Evolutionary conservation across 2,797 vertebrate genomes (phyloP), one percentile per base, ranked within the genome.

Genomic region (Apodemus agrarius): DNA sequence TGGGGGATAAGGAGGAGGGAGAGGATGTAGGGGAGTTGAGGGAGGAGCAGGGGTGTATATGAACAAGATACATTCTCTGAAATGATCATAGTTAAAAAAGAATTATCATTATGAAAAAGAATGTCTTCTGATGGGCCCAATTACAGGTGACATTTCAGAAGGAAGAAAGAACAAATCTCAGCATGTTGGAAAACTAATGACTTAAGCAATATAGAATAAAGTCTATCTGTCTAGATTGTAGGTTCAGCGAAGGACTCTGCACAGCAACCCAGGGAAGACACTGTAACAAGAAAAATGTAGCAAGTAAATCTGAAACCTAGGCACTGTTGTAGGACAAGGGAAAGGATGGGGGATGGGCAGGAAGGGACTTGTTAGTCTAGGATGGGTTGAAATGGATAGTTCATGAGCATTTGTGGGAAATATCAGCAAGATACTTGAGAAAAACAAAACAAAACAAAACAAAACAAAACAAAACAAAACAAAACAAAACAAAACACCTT

Each of bases 51-150:
- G 54, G 54, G 10, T 49, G 11, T 67, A 49, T 85, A 49, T 67
- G 43, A 67, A 24, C 43, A n/a, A n/a, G 11, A 67, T 21, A 49
- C 29, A 67, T 22, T 85, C 40, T 34, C 82, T 46, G 43, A 67
- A 49, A 85, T n/a, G 8, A 49, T 85, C 61, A 49, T 21, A 65
- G 61, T 84, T 84, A 21, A 65, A 84, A n/a, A 46, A 65, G 26
- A 65, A 19, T 83, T 40, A 74, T 40, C 12, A 34, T 34, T 49
- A 84, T 21, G 57, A 82, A 82, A 96, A 96, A 81, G 24, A 93
- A 57, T n/a, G 13, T 65, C 52, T 21, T 37, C 2, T 0, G 19
- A 74, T 67, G 13, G 37, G 86, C 2, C 76, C 16, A 88, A 79
- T 29, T 14, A 29, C 19, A n/a, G 37, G 92, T 40, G 34, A 54